Conservation (phyloP, 2,797 vertebrate species). For the Linurgus olivaceus region DNA sequence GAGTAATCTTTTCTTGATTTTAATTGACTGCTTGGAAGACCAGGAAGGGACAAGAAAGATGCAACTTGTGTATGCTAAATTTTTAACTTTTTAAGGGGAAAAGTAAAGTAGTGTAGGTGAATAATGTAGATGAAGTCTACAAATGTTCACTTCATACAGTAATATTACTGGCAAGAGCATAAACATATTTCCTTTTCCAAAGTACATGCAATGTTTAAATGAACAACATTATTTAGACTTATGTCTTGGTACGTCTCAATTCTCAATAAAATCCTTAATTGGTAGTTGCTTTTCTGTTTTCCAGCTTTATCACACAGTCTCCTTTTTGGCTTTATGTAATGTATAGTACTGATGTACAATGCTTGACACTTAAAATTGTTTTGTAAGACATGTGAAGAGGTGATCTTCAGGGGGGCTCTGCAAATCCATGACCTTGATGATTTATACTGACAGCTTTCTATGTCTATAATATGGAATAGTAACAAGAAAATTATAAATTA, state of each 20-base stretch:
- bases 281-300: neutral
- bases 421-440: neutral
- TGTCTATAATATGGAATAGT: neutral
- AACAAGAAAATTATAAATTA: conserved; percentile 18
- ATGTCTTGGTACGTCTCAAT: neutral
- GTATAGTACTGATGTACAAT: neutral
- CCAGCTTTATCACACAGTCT: neutral
- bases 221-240: neutral
- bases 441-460: neutral
- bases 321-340: neutral
- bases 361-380: neutral
- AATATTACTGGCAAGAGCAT: neutral
- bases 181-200: neutral
- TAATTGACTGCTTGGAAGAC: neutral
- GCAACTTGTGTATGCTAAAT: neutral
- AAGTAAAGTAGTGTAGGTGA: neutral
- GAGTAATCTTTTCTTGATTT: neutral
- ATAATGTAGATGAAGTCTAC: neutral
- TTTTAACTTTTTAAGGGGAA: neutral
- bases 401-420: neutral
- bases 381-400: neutral
- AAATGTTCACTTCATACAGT: fast-evolving
- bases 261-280: neutral
- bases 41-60: neutral
- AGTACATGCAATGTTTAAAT: neutral